Evolutionary conservation across 1,140 invertebrate genomes (phyloP), one percentile per base, ranked within the genome.

Genomic region (Temnothorax nylanderi): DNA sequence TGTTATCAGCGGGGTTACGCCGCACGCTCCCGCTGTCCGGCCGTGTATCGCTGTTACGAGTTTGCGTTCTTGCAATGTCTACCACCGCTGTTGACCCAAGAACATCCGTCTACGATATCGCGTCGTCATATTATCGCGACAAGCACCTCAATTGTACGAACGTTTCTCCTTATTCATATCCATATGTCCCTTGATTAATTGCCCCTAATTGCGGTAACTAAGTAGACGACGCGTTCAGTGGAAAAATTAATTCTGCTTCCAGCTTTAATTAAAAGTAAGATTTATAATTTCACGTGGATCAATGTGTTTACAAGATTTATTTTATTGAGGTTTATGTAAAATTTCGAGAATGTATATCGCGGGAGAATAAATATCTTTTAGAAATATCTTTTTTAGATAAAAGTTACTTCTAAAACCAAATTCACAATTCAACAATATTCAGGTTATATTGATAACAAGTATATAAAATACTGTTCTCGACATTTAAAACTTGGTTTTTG

Each of bases 1-100:
- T 95, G 94, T 95, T 95, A 94, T 94, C 93, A 94, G 94, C 87
- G 89, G 91, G 92, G 91, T 91, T 92, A 92, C 92, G 94, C 92
- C 91, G 92, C 93, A 93, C 94, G 92, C 92, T 93, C 88, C 92
- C 89, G 90, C 92, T 86, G 92, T 75, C 74, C 87, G 77, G 1
- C 47, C 90, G 89, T 93, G 91, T 88, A 89, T 90, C 94, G 72
- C 91, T 91, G 91, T 89, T 91, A 94, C 91, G 92, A 94, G 93
- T 94, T 94, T 94, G 93, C 92, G 93, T 94, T 93, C 92, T 94
- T 93, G 87, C 89, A 76, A 47, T 67, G 69, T 84, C 34, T 69
- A 84, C 8, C 41, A 75, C 54, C 54, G 21, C n/a, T 78, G 82
- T 85, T 85, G 82, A 67, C 13, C 74, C 62, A 84, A 60, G 80